Conservation (phyloP, 2,113 vertebrate species). For the Rhea pennata region DNA sequence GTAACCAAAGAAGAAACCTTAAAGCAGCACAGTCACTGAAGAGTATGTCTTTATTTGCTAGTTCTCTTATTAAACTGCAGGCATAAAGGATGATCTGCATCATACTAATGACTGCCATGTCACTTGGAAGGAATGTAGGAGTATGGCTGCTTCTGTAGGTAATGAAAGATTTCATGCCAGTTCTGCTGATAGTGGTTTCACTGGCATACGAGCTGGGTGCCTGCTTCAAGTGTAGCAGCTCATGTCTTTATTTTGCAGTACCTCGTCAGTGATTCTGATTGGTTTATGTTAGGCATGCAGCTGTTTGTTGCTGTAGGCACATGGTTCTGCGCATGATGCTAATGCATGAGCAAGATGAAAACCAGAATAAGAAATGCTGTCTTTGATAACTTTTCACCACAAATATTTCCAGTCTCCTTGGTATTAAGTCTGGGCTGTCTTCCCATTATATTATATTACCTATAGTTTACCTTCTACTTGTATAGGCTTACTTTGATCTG, state of each 20-base stretch:
- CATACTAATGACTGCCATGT: fast-evolving
- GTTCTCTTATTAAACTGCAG: background rate
- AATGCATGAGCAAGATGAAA: background rate
- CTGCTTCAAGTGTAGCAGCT: background rate
- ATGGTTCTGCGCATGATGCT: background rate
- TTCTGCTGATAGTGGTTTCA: background rate
- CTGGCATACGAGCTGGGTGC: background rate
- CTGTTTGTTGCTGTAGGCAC: conserved; percentile 10
- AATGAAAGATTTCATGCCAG: background rate
- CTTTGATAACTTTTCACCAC: background rate
- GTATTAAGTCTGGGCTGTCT: background rate
- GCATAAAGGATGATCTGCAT: fast-evolving
- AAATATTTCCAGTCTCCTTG: background rate
- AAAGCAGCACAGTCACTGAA: background rate
- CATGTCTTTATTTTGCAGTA: background rate
- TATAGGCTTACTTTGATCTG: background rate
- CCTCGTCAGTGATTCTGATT: background rate
- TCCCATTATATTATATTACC: background rate
- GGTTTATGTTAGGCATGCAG: background rate
- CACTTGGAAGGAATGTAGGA: background rate
- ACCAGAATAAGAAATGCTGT: background rate
- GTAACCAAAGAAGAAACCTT: background rate
- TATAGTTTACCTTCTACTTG: background rate
- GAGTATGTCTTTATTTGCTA: background rate
- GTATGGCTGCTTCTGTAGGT: background rate